These are phyloP conservation scores for Matsumurasca onukii DNA, from an alignment of 1,140 invertebrate species.

Conservation along the genomic window DNA sequence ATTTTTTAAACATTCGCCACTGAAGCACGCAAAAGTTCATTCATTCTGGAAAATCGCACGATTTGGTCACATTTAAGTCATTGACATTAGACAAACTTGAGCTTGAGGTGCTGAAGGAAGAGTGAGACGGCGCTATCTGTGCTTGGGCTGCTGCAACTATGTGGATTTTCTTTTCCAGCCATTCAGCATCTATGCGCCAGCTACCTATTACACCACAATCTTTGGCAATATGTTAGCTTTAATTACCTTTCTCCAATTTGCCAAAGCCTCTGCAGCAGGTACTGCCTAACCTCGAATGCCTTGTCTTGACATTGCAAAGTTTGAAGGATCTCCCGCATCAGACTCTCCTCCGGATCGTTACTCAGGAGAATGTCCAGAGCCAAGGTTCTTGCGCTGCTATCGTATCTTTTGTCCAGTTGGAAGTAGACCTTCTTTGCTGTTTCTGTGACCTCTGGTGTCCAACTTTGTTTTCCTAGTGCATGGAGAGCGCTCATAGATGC, in stretches of 20 bases:
- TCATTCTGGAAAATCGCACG: no score
- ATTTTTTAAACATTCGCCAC: no score
- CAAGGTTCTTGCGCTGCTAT: constrained; percentile 69
- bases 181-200: no score
- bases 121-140: no score
- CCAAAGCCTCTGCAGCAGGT: constrained; percentile 61
- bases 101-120: no score
- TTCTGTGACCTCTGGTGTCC: constrained; percentile 52
- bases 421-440: constrained; percentile 61
- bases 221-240: no score
- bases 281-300: constrained; percentile 66
- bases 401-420: constrained; percentile 61
- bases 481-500: constrained; percentile 65
- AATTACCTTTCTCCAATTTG: constrained; percentile 56
- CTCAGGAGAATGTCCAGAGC: constrained; percentile 72
- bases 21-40: no score
- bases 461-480: constrained; percentile 52
- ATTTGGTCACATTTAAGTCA: no score
- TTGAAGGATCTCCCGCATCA: constrained; percentile 55
- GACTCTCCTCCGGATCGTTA: constrained; percentile 53
- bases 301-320: constrained; percentile 56
- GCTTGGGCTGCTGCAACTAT: no score
- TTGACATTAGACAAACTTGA: no score
- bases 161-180: no score
- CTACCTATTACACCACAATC: no score